Conservation (phyloP, 1,140 invertebrate species). For the Tetramorium simillimum region DNA sequence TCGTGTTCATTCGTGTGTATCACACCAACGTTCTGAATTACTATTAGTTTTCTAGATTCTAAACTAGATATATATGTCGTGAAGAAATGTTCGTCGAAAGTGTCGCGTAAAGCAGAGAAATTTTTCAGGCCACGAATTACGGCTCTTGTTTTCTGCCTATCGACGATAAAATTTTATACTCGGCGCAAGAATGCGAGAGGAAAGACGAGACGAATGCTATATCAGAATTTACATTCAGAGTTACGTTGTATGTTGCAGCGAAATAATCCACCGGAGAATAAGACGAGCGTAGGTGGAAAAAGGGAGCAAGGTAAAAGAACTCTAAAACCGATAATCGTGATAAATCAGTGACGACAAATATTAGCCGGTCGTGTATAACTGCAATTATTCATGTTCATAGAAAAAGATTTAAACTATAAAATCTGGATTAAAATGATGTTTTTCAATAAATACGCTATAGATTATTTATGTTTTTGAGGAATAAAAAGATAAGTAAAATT, state of each 20-base stretch:
- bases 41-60: neutral
- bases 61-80: neutral
- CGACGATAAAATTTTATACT: conserved; percentile 31
- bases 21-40: neutral
- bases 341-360: conserved; percentile 11
- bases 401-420: neutral
- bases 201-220: neutral
- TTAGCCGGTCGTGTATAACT: neutral
- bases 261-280: neutral
- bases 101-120: neutral
- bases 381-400: neutral
- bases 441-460: neutral
- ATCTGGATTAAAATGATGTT: neutral
- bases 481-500: neutral
- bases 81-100: neutral
- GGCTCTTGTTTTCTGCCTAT: neutral
- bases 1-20: neutral
- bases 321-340: neutral
- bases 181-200: neutral
- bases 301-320: neutral
- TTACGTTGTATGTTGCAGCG: neutral
- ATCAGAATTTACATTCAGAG: conserved; percentile 26
- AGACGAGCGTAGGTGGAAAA: neutral
- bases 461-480: neutral
- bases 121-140: neutral